Evolutionary conservation across 1,140 invertebrate species (phyloP).

Genomic region (Papilio polytes): DNA sequence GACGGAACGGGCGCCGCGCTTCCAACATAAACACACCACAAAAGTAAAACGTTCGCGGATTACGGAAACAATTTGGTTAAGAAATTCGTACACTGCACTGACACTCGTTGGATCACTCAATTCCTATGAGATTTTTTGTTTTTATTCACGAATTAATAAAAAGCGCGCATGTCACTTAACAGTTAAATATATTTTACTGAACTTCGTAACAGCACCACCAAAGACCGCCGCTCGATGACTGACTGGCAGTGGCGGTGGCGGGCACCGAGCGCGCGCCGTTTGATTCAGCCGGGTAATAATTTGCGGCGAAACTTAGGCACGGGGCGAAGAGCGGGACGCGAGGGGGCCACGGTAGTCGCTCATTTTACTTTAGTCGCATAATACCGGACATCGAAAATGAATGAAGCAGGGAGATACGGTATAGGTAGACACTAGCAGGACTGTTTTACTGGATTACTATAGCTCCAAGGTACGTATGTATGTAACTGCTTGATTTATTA

Average conservation of each 20-base stretch:
- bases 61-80: constrained; percentile 51
- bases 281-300: constrained; percentile 66
- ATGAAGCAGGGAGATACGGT: constrained; percentile 46
- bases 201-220: constrained; percentile 51
- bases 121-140: constrained; percentile 72
- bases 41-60: constrained; percentile 66
- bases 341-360: constrained; percentile 42
- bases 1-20: constrained; percentile 71
- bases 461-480: too few relatives aligned
- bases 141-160: constrained; percentile 72
- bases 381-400: constrained; percentile 61
- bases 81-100: constrained; percentile 66
- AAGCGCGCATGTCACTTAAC: constrained; percentile 75
- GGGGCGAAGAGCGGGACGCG: constrained; percentile 49
- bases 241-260: constrained; percentile 49
- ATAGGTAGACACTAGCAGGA: constrained; percentile 9
- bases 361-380: constrained; percentile 56
- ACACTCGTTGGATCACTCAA: constrained; percentile 72
- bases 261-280: constrained; percentile 53
- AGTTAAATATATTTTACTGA: constrained; percentile 55
- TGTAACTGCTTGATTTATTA: too few relatives aligned
- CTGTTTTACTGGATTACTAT: constrained; percentile 14
- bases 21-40: constrained; percentile 81
- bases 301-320: constrained; percentile 39
- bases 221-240: constrained; percentile 79